Evolutionary conservation across 2,113 vertebrate species (phyloP), one percentile per base, ranked within the genome.

Genomic region (Phrynocephalus versicolor): DNA sequence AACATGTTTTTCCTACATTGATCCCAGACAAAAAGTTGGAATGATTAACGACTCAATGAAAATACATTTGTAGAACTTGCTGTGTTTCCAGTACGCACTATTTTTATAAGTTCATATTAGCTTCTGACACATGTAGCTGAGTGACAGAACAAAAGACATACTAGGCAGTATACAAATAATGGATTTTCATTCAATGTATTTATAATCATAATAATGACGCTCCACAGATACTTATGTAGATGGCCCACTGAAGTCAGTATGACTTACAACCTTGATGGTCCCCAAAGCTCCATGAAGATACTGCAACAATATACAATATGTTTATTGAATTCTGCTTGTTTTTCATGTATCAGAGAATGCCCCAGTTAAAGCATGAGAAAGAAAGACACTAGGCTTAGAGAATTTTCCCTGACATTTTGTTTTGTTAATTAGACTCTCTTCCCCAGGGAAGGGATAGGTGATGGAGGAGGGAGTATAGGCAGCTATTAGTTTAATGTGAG

Each of bases 1-100:
- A 67, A 80, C 76, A 58, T 70, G 82, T 86, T 93, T 90, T 89
- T 19, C 33, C 37, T 79, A 79, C 84, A 80, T 74, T 89, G 85
- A 23, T 90, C 76, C 18, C 25, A 0, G 14, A 77, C 30, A 58
- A 58, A 58, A 77, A 21, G 51, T 33, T 18, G 18, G 16, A 7
- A 33, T 16, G n/a, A 78, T 58, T 60, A 73, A 81, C 77, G 51
- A 41, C 85, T 79, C 87, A 65, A 79, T 87, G 82, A 77, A 79
- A 80, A 84, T 37, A 82, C 41, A 6, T 35, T 60, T 64, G 71
- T 4, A 23, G 71, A 23, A 58, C 6, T 6, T 23, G 70, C 12
- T 84, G 45, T 62, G 35, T 3, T 0, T 33, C 67, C 72, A 82
- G 8, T 55, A 35, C 30, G 19, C 7, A 76, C 71, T 1, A 14